phyloP scores from a whole-genome alignment of 2,113 vertebrate species.

The Pseudorhombus dupliciocellatus region DNA sequence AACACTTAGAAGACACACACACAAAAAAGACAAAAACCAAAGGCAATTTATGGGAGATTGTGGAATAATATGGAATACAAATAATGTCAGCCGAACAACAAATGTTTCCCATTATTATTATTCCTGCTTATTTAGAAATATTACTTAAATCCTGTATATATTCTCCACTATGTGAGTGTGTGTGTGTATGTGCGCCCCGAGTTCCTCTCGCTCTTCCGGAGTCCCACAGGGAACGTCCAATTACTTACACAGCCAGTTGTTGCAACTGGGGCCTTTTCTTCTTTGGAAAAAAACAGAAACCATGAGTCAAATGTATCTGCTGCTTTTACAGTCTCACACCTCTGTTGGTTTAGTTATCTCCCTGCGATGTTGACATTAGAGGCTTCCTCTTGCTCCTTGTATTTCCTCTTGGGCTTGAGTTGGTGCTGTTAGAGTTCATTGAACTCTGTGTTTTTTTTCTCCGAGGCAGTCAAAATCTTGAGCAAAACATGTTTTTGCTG shows the following conservation, averaged over 20 bases:
- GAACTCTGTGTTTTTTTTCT: slow-evolving; percentile 30
- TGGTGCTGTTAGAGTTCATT: slow-evolving; percentile 33
- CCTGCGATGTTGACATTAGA: slow-evolving; percentile 8
- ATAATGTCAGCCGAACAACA: too few relatives aligned
- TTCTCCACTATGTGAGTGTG: neutral
- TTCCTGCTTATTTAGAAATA: too few relatives aligned
- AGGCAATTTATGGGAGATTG: too few relatives aligned
- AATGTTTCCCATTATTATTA: too few relatives aligned
- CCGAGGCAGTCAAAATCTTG: neutral
- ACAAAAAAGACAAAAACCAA: too few relatives aligned
- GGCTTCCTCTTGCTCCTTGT: slow-evolving; percentile 39
- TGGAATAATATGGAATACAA: too few relatives aligned
- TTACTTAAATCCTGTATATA: neutral
- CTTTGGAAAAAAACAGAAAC: neutral
- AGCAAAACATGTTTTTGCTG: neutral
- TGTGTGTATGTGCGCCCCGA: neutral
- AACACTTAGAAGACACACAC: too few relatives aligned
- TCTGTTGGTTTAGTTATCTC: neutral
- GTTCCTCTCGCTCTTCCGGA: slow-evolving; percentile 4
- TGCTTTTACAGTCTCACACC: neutral
- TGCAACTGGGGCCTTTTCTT: slow-evolving; percentile 7
- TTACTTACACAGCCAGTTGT: slow-evolving; percentile 47
- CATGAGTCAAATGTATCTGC: neutral
- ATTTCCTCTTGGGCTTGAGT: slow-evolving; percentile 23
- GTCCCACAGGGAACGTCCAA: slow-evolving; percentile 10